phyloP scores from a whole-genome alignment of 2,113 vertebrate species.

The Rhea pennata region DNA sequence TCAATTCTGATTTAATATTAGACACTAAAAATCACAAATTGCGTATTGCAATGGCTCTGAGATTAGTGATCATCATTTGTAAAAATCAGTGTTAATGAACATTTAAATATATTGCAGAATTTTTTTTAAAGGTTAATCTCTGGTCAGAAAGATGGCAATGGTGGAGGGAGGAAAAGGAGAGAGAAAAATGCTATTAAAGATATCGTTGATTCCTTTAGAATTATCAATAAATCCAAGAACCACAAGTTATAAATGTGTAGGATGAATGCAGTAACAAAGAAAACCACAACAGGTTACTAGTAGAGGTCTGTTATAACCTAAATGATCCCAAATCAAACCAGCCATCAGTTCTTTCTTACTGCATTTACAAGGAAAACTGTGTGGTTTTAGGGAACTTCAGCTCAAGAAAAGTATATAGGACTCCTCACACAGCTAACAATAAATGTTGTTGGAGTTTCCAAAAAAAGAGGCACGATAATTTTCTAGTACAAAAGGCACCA shows the following conservation, averaged over 20 bases:
- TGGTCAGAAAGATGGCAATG: background rate
- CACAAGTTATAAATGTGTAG: background rate
- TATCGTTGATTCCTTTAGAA: background rate
- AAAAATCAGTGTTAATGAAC: background rate
- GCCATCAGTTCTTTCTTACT: background rate
- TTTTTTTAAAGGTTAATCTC: background rate
- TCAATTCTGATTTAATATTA: background rate
- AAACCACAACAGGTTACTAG: background rate
- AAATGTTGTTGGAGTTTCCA: rapidly evolving
- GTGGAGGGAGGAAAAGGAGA: background rate
- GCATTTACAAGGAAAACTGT: background rate
- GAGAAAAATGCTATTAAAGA: background rate
- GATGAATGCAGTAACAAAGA: background rate
- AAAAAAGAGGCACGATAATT: background rate
- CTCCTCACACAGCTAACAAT: background rate
- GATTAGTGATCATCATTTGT: background rate
- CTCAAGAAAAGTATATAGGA: background rate
- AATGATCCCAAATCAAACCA: background rate
- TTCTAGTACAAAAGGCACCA: background rate
- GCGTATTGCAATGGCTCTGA: background rate
- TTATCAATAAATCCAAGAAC: background rate
- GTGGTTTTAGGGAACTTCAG: background rate
- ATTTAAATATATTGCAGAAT: background rate
- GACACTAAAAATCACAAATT: background rate
- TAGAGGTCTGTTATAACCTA: background rate